Conservation (phyloP, 2,888 invertebrate genomes). For the Mylabris sibirica region DNA sequence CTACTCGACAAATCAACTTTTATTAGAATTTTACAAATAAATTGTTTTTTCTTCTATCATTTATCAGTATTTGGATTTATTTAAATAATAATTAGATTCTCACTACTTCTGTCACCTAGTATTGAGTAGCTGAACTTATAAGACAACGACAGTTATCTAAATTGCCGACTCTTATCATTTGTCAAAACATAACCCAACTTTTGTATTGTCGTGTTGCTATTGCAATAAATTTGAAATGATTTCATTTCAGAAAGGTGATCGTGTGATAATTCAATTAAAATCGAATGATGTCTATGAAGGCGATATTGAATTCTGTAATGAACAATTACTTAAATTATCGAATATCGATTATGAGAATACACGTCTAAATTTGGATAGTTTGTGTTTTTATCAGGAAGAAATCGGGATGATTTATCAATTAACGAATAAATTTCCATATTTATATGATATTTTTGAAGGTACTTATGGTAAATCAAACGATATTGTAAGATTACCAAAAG, state of each 20-base stretch:
- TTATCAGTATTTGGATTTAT: too few species aligned
- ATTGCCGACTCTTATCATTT: not conserved
- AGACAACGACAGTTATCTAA: not conserved
- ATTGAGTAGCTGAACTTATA: not conserved
- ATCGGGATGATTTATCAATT: not conserved
- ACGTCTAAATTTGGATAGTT: not conserved
- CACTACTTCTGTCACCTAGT: not conserved
- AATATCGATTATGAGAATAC: slow-evolving; percentile 4
- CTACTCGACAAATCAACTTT: too few species aligned
- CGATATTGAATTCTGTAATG: slow-evolving; percentile 10
- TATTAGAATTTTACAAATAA: too few species aligned
- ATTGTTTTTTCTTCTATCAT: too few species aligned
- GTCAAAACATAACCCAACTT: not conserved
- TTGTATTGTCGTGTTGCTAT: not conserved
- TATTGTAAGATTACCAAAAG: slow-evolving; percentile 11
- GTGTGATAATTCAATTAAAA: slow-evolving; percentile 19
- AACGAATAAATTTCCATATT: slow-evolving; percentile 2
- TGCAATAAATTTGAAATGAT: slow-evolving; percentile 8
- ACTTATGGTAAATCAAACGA: not conserved
- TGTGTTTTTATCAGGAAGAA: not conserved
- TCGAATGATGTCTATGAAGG: slow-evolving; percentile 17
- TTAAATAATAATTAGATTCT: too few species aligned
- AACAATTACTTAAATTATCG: slow-evolving; percentile 12
- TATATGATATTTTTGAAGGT: not conserved
- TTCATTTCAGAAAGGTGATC: slow-evolving; percentile 15